Evolutionary conservation across 2,888 invertebrate species (phyloP), one percentile per base, ranked within the genome.

Genomic region (Blera fallax): DNA sequence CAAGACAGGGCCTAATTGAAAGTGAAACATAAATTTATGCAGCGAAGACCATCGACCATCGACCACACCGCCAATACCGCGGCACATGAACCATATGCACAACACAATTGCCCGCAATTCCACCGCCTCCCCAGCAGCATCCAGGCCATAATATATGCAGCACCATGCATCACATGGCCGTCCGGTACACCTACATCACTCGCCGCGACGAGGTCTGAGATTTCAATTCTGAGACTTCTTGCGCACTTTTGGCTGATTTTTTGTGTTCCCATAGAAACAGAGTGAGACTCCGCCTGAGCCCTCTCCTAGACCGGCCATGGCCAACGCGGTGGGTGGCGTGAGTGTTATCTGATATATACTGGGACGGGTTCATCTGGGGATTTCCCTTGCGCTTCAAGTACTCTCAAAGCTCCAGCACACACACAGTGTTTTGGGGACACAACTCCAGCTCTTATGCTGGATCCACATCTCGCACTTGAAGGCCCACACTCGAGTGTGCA

Each of bases 21-120:
- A 87, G 87, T 87, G 87, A 87, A 87, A 87, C 87, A 82, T 87
- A 87, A 87, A 87, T 87, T 87, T 87, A 87, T 87, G 87, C 87
- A 69, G 87, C 82, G 56, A 76, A 74, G 82, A 73, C 77, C 82
- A 73, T 73, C 83, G 73, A 73, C 78, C 70, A 72, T 80, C 74
- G 56, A 56, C 62, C 80, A 65, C 60, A 77, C 58, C 45, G 72
- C 40, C 74, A 65, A 43, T 77, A 62, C 43, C 52, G 69, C 8
- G 45, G 45, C 65, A 32, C 70, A 81, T 74, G 76, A 76, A 76
- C 74, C 79, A 76, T 85, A 85, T 60, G 81, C 72, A 80, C 85
- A 67, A 85, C 40, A 81, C 81, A 85, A 77, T 76, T 84, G 74
- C 65, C 84, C 69, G 62, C 70, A 52, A 76, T 83, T 72, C 58